Conservation (phyloP, 2,113 vertebrate genomes). For the Anguilla rostrata region DNA sequence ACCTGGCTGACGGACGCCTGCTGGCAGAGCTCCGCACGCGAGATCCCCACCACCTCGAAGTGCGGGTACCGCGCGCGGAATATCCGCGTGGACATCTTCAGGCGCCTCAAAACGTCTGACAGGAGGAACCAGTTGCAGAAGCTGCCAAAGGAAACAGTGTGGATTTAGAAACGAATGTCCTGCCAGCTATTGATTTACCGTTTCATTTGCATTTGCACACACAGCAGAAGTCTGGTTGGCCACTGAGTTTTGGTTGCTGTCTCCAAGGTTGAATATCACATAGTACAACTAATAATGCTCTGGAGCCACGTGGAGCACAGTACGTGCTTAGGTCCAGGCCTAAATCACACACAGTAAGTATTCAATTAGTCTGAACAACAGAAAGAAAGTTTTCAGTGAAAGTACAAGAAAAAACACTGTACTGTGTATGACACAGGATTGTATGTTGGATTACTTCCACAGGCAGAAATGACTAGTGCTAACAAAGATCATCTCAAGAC, state of each 20-base stretch:
- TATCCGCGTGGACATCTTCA: conserved; percentile 92
- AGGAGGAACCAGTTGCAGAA: conserved; percentile 98
- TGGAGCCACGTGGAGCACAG: not conserved
- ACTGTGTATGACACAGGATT: too few species aligned
- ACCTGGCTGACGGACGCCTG: conserved; percentile 91
- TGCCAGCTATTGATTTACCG: not conserved
- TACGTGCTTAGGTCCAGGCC: not conserved
- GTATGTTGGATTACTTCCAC: too few species aligned
- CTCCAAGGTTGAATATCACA: too few species aligned
- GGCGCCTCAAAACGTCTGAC: conserved; percentile 85
- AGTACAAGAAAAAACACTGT: too few species aligned
- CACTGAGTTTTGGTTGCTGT: not conserved
- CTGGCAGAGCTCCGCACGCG: conserved; percentile 77
- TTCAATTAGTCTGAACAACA: too few species aligned
- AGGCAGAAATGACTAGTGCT: too few species aligned
- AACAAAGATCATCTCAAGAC: too few species aligned
- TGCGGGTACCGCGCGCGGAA: conserved; percentile 93
- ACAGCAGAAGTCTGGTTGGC: not conserved
- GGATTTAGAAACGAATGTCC: not conserved
- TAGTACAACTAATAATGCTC: not conserved
- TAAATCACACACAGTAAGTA: too few species aligned
- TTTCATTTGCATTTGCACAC: not conserved
- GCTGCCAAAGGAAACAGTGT: conserved; percentile 56
- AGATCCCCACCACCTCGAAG: conserved; percentile 85
- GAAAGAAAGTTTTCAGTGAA: too few species aligned